Percentiles rank a stretch among this genome's conserved stretches.
These are phyloP conservation scores for Petroica traversi DNA, from an alignment of 2,113 vertebrate species.

Conservation along the genomic window DNA sequence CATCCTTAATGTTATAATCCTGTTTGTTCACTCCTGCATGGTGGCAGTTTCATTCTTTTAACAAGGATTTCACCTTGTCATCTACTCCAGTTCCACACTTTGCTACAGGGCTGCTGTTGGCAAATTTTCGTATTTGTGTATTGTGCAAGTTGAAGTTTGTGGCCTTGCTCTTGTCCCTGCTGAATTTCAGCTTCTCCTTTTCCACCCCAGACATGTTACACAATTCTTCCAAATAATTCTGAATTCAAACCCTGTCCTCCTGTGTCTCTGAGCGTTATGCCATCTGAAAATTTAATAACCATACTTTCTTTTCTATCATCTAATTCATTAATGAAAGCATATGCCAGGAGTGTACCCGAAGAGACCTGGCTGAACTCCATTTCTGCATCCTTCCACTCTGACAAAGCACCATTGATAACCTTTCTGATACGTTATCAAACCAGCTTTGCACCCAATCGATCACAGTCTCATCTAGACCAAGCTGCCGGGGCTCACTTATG, in stretches of 20 bases:
- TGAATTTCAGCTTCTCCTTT: neutral
- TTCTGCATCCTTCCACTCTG: neutral
- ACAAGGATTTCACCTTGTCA: neutral
- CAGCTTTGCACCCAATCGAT: neutral
- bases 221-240: neutral
- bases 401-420: neutral
- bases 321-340: slow-evolving; percentile 37
- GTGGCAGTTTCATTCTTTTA: neutral
- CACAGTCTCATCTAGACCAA: neutral
- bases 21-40: neutral
- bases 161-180: neutral
- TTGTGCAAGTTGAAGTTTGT: neutral
- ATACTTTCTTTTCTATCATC: neutral
- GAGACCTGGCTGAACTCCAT: slow-evolving; percentile 8
- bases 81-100: neutral
- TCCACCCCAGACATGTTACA: neutral
- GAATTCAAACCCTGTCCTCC: neutral
- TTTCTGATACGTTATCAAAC: neutral
- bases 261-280: neutral
- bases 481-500: neutral
- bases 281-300: slow-evolving; percentile 51
- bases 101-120: neutral
- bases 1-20: neutral
- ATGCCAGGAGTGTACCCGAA: neutral
- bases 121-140: neutral